Percentiles rank a stretch among this genome's conserved stretches.
These are phyloP conservation scores for Trichosurus vulpecula DNA, from an alignment of 2,797 vertebrate species.

Conservation along the genomic window DNA sequence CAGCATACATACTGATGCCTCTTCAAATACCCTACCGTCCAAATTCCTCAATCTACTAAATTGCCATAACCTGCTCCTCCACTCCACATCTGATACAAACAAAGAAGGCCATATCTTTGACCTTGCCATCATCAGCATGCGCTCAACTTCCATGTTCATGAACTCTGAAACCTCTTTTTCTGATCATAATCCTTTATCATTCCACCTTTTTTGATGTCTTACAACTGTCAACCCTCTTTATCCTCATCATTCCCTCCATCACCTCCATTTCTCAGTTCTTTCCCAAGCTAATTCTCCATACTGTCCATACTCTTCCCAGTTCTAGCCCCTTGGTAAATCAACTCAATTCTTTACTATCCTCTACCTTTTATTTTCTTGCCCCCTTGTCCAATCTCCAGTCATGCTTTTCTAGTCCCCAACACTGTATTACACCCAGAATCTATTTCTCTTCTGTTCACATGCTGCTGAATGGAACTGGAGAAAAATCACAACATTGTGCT, in stretches of 20 bases:
- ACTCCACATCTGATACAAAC: background rate
- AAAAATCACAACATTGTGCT: background rate
- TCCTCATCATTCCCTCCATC: background rate
- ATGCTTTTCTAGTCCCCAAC: background rate
- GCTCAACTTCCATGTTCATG: background rate
- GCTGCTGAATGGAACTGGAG: background rate
- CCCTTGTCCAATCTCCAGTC: background rate
- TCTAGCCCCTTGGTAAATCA: background rate
- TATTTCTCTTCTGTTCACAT: background rate
- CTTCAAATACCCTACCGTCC: background rate
- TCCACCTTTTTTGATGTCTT: background rate
- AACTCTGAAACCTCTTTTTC: background rate
- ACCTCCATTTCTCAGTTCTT: background rate
- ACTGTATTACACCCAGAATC: background rate
- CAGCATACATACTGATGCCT: background rate
- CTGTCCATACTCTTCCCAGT: background rate
- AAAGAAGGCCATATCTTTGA: background rate
- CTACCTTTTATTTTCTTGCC: background rate
- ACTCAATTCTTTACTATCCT: background rate
- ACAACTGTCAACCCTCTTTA: background rate
- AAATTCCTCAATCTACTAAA: background rate
- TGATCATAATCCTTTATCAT: background rate
- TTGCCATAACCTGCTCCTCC: background rate
- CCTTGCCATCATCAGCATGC: background rate
- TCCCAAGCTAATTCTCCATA: background rate